phyloP scores from a whole-genome alignment of 2,888 invertebrate genomes.

The Macaria notata region DNA sequence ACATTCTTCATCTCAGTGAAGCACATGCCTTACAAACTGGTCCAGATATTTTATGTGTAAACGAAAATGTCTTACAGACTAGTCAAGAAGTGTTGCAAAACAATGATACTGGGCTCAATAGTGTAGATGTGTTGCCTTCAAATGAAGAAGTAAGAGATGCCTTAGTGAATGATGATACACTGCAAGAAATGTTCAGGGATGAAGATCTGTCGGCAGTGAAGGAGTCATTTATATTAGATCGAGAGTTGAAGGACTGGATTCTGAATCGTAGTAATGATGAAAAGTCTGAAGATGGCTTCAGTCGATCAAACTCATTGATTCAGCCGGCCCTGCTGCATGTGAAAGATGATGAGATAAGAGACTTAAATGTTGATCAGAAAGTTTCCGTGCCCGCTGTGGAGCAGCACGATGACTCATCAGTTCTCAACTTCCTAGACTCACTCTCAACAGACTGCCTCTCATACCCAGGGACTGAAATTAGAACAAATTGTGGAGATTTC shows the following conservation, averaged over 20 bases:
- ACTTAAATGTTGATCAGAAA: constrained; percentile 32
- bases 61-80: constrained; percentile 18
- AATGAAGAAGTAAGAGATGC: constrained; percentile 25
- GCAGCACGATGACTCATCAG: constrained; percentile 58
- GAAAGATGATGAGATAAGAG: constrained; percentile 42
- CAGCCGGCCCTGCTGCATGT: constrained; percentile 60
- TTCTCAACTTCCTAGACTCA: constrained; percentile 70
- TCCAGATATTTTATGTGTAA: constrained; percentile 12
- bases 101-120: constrained; percentile 10
- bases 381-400: constrained; percentile 27
- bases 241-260: constrained; percentile 59
- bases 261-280: constrained; percentile 50
- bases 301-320: constrained; percentile 56
- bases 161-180: constrained; percentile 34
- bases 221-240: constrained; percentile 47
- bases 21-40: constrained; percentile 11
- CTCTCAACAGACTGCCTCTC: constrained; percentile 64
- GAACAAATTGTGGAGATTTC: constrained; percentile 67
- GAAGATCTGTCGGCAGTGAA: constrained; percentile 53
- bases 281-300: constrained; percentile 56
- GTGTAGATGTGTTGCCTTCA: constrained; percentile 19
- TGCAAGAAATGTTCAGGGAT: constrained; percentile 56
- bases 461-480: constrained; percentile 70
- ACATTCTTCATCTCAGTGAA: constrained; percentile 7
- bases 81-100: constrained; percentile 14